Evolutionary conservation across 2,888 invertebrate species (phyloP).

Genomic region (Cheilosia vulpina): DNA sequence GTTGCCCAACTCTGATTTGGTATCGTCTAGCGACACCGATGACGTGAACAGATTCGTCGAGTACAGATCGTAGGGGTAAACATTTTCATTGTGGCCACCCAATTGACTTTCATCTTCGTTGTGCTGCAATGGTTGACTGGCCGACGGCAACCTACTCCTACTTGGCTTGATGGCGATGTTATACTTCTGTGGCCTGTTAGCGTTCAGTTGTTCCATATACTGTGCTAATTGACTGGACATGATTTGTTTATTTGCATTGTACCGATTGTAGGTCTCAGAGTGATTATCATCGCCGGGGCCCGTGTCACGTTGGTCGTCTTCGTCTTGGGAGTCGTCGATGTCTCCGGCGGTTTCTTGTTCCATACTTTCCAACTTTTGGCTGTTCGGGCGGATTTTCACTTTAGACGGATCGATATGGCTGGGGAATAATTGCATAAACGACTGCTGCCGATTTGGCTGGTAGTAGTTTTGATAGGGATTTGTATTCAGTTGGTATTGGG

Average conservation of each 20-base stretch:
- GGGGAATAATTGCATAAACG: slow-evolving; percentile 75
- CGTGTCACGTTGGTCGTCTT: slow-evolving; percentile 59
- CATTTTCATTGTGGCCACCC: slow-evolving; percentile 81
- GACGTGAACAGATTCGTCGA: slow-evolving; percentile 80
- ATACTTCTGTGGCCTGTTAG: slow-evolving; percentile 42
- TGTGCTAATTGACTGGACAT: slow-evolving; percentile 73
- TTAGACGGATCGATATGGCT: slow-evolving; percentile 78
- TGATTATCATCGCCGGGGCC: slow-evolving; percentile 37
- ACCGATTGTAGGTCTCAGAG: slow-evolving; percentile 60
- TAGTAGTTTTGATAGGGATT: slow-evolving; percentile 53
- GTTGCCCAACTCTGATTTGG: slow-evolving; percentile 77
- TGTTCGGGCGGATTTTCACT: slow-evolving; percentile 80
- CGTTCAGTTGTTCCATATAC: slow-evolving; percentile 62
- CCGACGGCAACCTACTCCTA: slow-evolving; percentile 21
- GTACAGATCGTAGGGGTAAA: slow-evolving; percentile 81
- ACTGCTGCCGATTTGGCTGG: slow-evolving; percentile 53
- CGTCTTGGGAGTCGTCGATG: slow-evolving; percentile 67
- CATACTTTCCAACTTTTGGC: slow-evolving; percentile 81
- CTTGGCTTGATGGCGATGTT: slow-evolving; percentile 26
- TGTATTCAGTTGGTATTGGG: slow-evolving; percentile 5
- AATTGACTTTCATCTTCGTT: slow-evolving; percentile 77
- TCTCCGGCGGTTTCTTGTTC: slow-evolving; percentile 76
- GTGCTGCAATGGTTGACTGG: neutral
- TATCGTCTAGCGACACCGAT: slow-evolving; percentile 75
- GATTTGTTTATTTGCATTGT: slow-evolving; percentile 67